Evolutionary conservation across 1,140 invertebrate genomes (phyloP).

Genomic region (Aricia agestis): DNA sequence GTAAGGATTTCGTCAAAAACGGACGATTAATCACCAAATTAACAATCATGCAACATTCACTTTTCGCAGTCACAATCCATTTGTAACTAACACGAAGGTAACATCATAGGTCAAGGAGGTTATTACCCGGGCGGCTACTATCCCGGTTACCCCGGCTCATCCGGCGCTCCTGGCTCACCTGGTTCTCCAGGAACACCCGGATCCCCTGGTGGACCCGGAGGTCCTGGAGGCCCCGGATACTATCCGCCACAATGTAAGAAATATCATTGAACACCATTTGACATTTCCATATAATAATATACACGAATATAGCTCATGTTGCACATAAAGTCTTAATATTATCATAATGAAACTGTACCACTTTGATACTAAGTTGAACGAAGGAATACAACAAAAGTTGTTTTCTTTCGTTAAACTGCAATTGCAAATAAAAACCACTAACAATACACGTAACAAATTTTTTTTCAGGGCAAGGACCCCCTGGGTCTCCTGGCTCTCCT

Average conservation of each 20-base stretch:
- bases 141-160: conserved; percentile 25
- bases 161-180: conserved; percentile 13
- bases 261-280: neutral
- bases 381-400: no score
- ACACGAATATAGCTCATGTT: no score
- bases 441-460: no score
- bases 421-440: no score
- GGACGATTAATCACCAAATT: no score
- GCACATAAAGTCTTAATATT: no score
- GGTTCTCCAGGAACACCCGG: conserved; percentile 13
- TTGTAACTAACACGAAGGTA: neutral
- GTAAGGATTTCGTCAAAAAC: no score
- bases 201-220: conserved; percentile 30
- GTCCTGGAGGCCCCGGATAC: neutral
- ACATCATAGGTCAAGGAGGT: conserved; percentile 25
- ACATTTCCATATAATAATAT: no score
- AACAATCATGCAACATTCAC: neutral
- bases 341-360: no score
- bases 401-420: no score
- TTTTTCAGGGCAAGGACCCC: conserved; percentile 3
- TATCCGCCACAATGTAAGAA: conserved; percentile 3
- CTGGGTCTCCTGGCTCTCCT: conserved; percentile 10
- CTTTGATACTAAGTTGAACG: no score
- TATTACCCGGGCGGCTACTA: conserved; percentile 14
- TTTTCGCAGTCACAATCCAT: neutral